Evolutionary conservation across 2,113 vertebrate species (phyloP).

Genomic region (Henicopernis longicauda): DNA sequence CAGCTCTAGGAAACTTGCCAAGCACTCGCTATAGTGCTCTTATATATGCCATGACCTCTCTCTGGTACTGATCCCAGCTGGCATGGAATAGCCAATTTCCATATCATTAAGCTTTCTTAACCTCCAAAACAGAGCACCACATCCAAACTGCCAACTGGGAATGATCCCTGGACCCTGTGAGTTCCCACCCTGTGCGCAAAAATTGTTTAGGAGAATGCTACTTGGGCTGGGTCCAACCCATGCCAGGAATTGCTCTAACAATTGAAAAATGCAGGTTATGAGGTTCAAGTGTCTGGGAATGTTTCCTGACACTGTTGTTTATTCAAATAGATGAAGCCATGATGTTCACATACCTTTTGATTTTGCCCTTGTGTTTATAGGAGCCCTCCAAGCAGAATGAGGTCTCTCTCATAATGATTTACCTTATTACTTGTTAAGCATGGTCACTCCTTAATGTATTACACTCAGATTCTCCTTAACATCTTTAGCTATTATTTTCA

Average conservation of each 20-base stretch:
- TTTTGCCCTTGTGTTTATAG: not conserved
- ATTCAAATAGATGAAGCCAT: not conserved
- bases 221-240: not conserved
- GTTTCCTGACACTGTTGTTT: not conserved
- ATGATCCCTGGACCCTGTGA: not conserved
- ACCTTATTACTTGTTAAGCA: not conserved
- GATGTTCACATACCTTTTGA: not conserved
- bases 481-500: conserved; percentile 27
- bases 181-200: not conserved
- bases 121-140: not conserved
- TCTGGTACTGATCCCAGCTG: not conserved
- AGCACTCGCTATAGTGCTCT: not conserved
- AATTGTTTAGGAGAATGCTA: not conserved
- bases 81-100: not conserved
- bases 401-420: not conserved
- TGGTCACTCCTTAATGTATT: conserved; percentile 25
- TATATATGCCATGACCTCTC: not conserved
- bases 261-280: not conserved
- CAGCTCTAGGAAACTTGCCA: not conserved
- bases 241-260: not conserved
- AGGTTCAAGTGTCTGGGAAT: not conserved
- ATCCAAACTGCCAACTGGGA: not conserved
- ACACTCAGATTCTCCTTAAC: not conserved
- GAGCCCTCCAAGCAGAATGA: not conserved
- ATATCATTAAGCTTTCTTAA: not conserved